Conservation (phyloP, 2,888 invertebrate genomes). For the Pseudococcus viburni region DNA sequence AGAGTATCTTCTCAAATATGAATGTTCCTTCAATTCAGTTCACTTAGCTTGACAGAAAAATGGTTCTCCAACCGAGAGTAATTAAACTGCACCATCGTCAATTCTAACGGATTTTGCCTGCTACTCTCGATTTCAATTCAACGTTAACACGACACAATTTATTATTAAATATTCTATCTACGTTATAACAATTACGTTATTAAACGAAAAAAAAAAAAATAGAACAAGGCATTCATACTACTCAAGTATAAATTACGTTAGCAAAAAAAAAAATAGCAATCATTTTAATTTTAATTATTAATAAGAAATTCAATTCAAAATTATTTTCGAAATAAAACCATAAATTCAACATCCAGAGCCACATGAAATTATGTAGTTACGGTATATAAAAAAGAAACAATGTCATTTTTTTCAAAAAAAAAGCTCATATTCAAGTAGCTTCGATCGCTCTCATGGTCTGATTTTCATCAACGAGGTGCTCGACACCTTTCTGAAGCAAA, state of each 20-base stretch:
- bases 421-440: conserved; percentile 15
- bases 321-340: neutral
- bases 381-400: neutral
- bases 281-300: neutral
- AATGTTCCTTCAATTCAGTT: neutral
- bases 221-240: no score
- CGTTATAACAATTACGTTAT: no score
- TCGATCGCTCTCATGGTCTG: conserved; percentile 2
- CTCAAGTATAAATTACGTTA: no score
- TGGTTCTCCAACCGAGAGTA: no score
- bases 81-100: no score
- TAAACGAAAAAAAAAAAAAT: no score
- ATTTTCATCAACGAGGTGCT: neutral
- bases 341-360: conserved; percentile 30
- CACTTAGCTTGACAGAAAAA: neutral
- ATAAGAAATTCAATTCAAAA: neutral
- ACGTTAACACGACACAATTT: no score
- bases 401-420: neutral
- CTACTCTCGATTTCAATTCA: no score
- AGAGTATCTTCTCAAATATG: no score
- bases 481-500: neutral
- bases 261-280: no score
- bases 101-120: no score
- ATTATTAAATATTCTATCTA: no score
- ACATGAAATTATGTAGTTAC: neutral